Evolutionary conservation across 2,888 invertebrate species (phyloP), one percentile per base, ranked within the genome.

Genomic region (Alsophila aescularia): DNA sequence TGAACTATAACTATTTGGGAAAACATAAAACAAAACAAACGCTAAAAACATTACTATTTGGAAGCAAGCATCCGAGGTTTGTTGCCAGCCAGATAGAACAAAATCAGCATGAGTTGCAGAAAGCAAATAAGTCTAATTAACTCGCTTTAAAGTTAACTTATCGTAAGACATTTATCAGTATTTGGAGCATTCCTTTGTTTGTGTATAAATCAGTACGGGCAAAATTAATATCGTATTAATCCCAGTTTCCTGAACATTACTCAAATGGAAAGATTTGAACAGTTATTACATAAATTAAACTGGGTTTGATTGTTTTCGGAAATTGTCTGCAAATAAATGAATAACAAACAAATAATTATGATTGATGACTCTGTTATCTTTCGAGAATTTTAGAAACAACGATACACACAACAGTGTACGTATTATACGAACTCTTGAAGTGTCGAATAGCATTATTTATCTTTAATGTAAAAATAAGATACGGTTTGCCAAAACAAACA

Each of bases 201-300:
- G 49, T 31, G 44, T 51, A 35, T 68, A 62, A 64, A 69, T 72
- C 60, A 58, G 50, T 56, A 31, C 49, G 8, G 54, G 54, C 32
- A 49, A 45, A 24, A 24, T 24, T 62, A 65, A 61, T 60, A 53
- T 49, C 44, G 32, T 45, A 29, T 45, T 43, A 47, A 54, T 60
- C 58, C 40, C 37, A 27, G 43, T 34, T 55, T 32, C 29, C 39
- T 34, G 24, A 43, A 44, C 36, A 43, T 52, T 48, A 44, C 14
- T 47, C 44, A 49, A 42, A 12, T 10, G 27, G 32, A 35, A 35
- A 27, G 35, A 39, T 45, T 48, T 32, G 9, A 40, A 50, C 29
- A 45, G 34, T 39, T 43, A 39, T 42, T 49, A 39, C 4, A 29
- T 41, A 27, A 27, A 12, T 32, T 12, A 29, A 1, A 13, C 10